phyloP scores from a whole-genome alignment of 2,888 invertebrate species.

The Smittia aterrima region DNA sequence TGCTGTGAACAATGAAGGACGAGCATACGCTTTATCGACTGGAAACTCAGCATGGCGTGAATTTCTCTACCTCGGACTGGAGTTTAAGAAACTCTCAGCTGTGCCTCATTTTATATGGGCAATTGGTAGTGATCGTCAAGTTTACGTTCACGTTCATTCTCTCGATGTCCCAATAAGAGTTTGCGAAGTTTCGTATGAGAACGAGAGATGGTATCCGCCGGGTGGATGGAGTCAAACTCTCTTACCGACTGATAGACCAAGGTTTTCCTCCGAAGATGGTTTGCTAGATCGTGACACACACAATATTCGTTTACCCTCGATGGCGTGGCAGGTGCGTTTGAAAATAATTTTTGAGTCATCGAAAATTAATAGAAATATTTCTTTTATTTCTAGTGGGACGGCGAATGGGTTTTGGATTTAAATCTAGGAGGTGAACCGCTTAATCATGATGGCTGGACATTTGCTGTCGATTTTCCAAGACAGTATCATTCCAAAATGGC shows the following conservation, averaged over 20 bases:
- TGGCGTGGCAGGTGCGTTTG: slow-evolving; percentile 76
- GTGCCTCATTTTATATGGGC: slow-evolving; percentile 88
- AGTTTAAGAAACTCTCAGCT: slow-evolving; percentile 84
- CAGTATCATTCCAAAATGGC: slow-evolving; percentile 75
- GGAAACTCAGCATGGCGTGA: slow-evolving; percentile 81
- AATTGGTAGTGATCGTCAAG: slow-evolving; percentile 87
- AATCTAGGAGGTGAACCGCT: slow-evolving; percentile 82
- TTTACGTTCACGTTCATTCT: slow-evolving; percentile 87
- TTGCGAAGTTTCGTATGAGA: slow-evolving; percentile 88
- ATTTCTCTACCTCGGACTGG: slow-evolving; percentile 79
- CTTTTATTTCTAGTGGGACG: slow-evolving; percentile 71
- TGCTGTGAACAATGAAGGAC: slow-evolving; percentile 83
- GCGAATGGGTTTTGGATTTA: slow-evolving; percentile 85
- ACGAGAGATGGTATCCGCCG: slow-evolving; percentile 89
- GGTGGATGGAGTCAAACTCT: slow-evolving; percentile 82
- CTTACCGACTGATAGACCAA: slow-evolving; percentile 83
- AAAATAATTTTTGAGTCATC: background rate
- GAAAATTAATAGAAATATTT: background rate
- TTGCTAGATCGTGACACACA: slow-evolving; percentile 73
- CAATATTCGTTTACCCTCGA: slow-evolving; percentile 81
- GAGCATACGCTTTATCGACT: slow-evolving; percentile 80
- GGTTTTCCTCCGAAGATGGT: slow-evolving; percentile 84
- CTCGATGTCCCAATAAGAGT: slow-evolving; percentile 87
- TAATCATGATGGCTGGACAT: slow-evolving; percentile 91
- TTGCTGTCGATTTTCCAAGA: slow-evolving; percentile 85